Evolutionary conservation across 2,113 vertebrate species (phyloP), one percentile per base, ranked within the genome.

Genomic region (Miniopterus natalensis): DNA sequence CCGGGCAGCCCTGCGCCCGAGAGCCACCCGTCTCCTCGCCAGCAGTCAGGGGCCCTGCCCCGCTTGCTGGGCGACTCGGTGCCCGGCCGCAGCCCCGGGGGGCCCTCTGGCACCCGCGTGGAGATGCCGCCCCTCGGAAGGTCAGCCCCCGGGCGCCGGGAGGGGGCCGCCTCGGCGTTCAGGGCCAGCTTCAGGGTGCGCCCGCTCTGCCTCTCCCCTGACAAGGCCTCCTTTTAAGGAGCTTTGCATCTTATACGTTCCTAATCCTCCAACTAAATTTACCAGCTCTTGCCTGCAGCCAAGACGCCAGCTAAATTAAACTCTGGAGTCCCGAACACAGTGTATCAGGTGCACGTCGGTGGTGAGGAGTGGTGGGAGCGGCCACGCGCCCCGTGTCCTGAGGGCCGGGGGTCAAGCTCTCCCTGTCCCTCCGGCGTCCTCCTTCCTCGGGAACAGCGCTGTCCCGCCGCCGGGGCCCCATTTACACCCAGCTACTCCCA

Each of bases 281-380:
- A 97, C 96, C 98, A 98, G 97, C 97, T 94, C 96, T 92, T 89
- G 97, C 96, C 97, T 94, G 96, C 98, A 97, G 98, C 98, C 98
- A 98, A 98, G 98, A 95, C 97, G 96, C 98, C 98, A 97, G 97
- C 98, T 98, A 99, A 98, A 98, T 98, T 98, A 98, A 98, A 98
- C 98, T 98, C 94, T 79, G 97, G 98, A 98, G 98, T 93, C 25
- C 90, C 6, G 40, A 61, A 84, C 97, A 92, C 77, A 88, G 94
- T 94, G 97, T 98, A 98, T 98, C 98, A 97, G 96, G 97, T 98
- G 95, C 97, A 95, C 65, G 92, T 59, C 55, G 51, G 87, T 23
- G 95, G 85, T 29, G 95, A 95, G 70, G 65, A 31, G 68, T 59
- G 88, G 96, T 73, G 94, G 84, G 87, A 96, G 92, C 74, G 91